Evolutionary conservation across 2,797 vertebrate species (phyloP), one percentile per base, ranked within the genome.

Genomic region (Manis crassicaudata): DNA sequence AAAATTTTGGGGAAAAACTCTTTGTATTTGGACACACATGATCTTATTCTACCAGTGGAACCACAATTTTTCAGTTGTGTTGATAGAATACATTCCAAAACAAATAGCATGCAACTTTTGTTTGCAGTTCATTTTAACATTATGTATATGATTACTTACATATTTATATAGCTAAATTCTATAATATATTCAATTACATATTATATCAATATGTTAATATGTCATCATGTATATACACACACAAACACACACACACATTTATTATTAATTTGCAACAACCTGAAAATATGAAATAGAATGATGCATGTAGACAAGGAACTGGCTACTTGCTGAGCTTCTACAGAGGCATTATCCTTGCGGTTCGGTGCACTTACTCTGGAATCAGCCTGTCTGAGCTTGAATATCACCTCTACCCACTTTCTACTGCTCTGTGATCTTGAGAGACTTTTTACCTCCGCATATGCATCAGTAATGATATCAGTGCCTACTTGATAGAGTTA

Each of bases 201-300:
- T 46, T 46, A 46, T 46, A 46, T 46, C 46, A 46, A 46, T 50
- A 52, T 67, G 46, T 62, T 35, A 50, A 32, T 40, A n/a, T 32
- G 46, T 46, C 46, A 46, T 46, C 8, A 23, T 29, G 14, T n/a
- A 12, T 52, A 3, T 88, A 17, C 9, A 56, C 23, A 40, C 46
- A 81, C 10, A 43, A 1, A 46, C 46, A 46, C 46, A 46, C 46
- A 46, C 54, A 43, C 12, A 1, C 14, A 63, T 35, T 29, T 32
- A 63, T 18, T 62, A 87, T 56, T 82, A 14, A 80, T 70, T 93
- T 95, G n/a, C n/a, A 97, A 46, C 12, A 92, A 54, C 27, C 40
- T 84, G 32, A 92, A 95, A 62, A 76, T 58, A 46, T n/a, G 5
- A 91, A 85, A 3, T 81, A 17, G 63, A 9, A 7, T 20, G 58